Base-by-base conservation (phyloP, 2,888 invertebrate species). In the Agrochola lota region DNA sequence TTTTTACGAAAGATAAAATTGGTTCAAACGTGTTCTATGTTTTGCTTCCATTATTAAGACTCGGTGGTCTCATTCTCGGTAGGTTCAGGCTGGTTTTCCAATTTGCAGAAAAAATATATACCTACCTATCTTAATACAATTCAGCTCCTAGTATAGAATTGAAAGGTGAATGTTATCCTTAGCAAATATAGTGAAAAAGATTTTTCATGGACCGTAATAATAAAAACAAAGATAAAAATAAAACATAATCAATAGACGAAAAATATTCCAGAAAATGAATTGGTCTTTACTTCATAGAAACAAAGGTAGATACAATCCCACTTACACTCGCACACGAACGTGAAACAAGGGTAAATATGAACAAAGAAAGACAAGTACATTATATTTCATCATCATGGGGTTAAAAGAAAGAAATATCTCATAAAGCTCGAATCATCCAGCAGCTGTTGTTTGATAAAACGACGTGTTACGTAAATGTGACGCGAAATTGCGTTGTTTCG, bases 401-500 rank as follows among this genome's bases (percentile, higher is more conserved):
- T 90, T 86, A 90, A 90, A 87, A 88, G 87, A 87, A 90, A 87
- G 87, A 90, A 90, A 91, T 90, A 90, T 91, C 89, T 91, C 91
- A 91, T 92, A 92, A 91, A 91, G 88, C 76, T 84, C 77, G 85
- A 91, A 90, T 89, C 90, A 90, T 88, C 87, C 85, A 88, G 84
- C 89, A 88, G 83, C 91, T 91, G 90, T 89, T 89, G 90, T 91
- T 91, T 92, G 91, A 92, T 91, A 92, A 91, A 92, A 91, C 90
- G 90, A 90, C 89, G 89, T 92, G 91, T 90, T 90, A 90, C 90
- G 90, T 90, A 92, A 92, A 90, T 93, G 91, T 92, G 92, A 93
- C 91, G 91, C 85, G 88, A 92, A 93, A 94, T 94, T 94, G 92
- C 93, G 92, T 92, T 93, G 94, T 93, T 93, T 92, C 90, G 89